Base-by-base conservation (phyloP, 2,113 vertebrate species). In the Silurus asotus region DNA sequence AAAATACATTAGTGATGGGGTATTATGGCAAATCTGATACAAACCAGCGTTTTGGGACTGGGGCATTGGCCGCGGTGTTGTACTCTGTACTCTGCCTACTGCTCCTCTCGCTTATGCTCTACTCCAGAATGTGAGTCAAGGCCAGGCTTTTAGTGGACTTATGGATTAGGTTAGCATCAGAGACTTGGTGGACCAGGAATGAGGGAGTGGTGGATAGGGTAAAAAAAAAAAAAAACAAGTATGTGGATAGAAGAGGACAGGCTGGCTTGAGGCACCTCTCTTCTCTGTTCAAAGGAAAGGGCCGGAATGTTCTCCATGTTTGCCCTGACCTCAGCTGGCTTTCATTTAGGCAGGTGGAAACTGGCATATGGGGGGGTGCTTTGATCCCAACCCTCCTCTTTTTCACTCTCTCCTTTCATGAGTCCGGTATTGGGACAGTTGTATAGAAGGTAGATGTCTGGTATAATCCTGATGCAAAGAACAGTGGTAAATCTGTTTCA, bases 291-390 rank as follows among this genome's bases (percentile, higher is more conserved):
- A 76, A 82, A 65, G 80, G 20, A 82, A 76, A 67, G 58, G 80
- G 69, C 85, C 80, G 49, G 79, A 87, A 87, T 64, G 79, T 82
- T 87, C 86, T 67, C 72, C 1, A 49, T 82, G 80, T 62, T 82
- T 64, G 72, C 72, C 72, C 59, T 82, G 80, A 87, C 86, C 86
- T 87, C 86, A 87, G 86, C 80, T 87, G 86, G 85, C 85, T 86
- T 86, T 86, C 79, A 82, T 86, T 81, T 82, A 74, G 17, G 79
- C 79, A 75, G 78, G 85, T 82, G 85, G 85, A 87, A 87, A 87
- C 70, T 82, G 79, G 85, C 85, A 87, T 86, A 86, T 75, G 58
- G 79, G 70, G 55, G 53, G 37, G 79, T 28, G 79, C 67, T 87
- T 84, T 86, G 89, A 76, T 89, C 88, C 89, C 89, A 89, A 79